Base-by-base conservation (phyloP, 1,140 invertebrate genomes). In the Anastrepha obliqua region DNA sequence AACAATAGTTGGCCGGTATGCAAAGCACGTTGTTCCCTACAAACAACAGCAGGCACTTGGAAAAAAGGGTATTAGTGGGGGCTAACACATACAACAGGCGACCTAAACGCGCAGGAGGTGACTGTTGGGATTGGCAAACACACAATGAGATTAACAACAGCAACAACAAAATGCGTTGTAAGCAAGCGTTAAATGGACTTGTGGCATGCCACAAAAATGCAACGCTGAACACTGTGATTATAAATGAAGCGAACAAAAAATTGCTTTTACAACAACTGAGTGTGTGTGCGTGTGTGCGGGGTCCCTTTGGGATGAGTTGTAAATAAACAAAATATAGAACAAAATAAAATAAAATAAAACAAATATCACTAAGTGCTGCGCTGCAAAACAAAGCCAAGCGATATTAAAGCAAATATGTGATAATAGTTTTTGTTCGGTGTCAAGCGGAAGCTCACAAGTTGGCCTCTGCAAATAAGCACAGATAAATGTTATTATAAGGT, bases 121-220 rank as follows among this genome's bases (percentile, higher is more conserved):
- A 15, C 13, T n/a, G 60, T 8, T 62, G n/a, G 60, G 29, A 29
- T 11, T 55, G n/a, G 20, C 74, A 55, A 81, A 20, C 29, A 55
- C 42, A 44, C 47, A 81, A 81, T 81, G 74, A 55, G 13, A 81
- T 58, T 81, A 81, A 81, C 74, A 81, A 81, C 55, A 81, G 47
- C 47, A 81, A 81, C 47, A 81, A 81, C 74, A 81, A 55, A 55
- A 9, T n/a, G 47, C 47, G n/a, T 55, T 81, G 74, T 58, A 81
- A 81, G 74, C 44, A 55, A 51, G 74, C 74, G 74, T 81, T 81
- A 55, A 81, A 55, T 81, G 74, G 44, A 81, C 74, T 81, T 81
- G 74, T 81, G 74, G 74, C 74, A 58, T 81, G 74, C 74, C 74
- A 13, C 47, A 81, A 74, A 74, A 74, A 74, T 47, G 44, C 70